Base-by-base conservation (phyloP, 2,113 vertebrate genomes). In the Hippocampus guttulatus region DNA sequence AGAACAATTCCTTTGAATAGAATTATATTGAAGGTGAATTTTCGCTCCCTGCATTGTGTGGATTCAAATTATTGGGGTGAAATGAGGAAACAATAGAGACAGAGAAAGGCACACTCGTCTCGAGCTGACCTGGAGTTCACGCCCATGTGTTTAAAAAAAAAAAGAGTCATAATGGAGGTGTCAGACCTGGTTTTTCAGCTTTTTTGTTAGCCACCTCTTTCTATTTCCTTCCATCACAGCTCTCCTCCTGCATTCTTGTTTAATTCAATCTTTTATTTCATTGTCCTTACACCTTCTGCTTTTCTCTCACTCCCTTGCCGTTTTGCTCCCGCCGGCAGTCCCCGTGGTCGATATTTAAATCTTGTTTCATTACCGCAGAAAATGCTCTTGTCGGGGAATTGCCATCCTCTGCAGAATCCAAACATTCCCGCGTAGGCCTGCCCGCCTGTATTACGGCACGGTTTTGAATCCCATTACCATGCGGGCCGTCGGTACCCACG, bases 321-420 rank as follows among this genome's bases (percentile, higher is more conserved):
- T 60, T 25, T 40, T 61, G 7, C 64, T 71, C 69, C 69, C 58
- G 71, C 40, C 23, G 5, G 12, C 33, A 54, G 33, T 79, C 27
- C 71, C 47, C 71, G 55, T 47, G 66, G 74, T 73, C 76, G 16
- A 79, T 80, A 77, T 78, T 75, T 77, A 81, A 75, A 67, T 70
- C 58, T 21, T 10, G 8, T 73, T 49, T 73, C 79, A 81, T 81
- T 52, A 78, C 47, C 23, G 7, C 41, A 64, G 60, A 73, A 49
- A 72, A 54, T 60, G 33, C 33, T 68, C 54, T 60, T 20, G 68
- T 45, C 51, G 33, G 51, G 52, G 66, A 47, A 52, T 60, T 69
- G 41, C 43, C 27, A 8, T 62, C n/a, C 3, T 20, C 14, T 54
- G 57, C 21, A 55, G 62, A 64, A 38, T 58, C 27, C 43, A n/a